These are phyloP conservation scores for Passerina amoena DNA, from an alignment of 2,113 vertebrate genomes.

Conservation along the genomic window DNA sequence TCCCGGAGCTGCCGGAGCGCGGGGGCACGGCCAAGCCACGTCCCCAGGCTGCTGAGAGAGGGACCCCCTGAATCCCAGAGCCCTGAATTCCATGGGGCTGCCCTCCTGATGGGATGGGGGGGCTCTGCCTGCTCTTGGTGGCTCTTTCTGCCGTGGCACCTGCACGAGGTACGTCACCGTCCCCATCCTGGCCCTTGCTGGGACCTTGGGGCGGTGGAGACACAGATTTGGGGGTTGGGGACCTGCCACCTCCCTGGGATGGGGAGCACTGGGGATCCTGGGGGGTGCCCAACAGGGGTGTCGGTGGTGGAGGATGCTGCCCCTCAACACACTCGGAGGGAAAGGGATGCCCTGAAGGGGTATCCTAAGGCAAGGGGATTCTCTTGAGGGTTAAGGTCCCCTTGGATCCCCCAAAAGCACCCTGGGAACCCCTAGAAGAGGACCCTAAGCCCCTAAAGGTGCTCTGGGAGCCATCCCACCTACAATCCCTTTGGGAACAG, in stretches of 20 bases:
- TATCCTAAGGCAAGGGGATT: background rate
- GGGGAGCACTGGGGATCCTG: background rate
- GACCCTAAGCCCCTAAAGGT: background rate
- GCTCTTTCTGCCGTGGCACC: background rate
- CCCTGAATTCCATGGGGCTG: background rate
- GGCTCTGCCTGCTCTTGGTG: background rate
- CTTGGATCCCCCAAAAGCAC: background rate
- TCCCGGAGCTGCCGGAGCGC: background rate
- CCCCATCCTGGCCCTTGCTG: background rate
- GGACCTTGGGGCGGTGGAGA: background rate
- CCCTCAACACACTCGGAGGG: too few relatives aligned
- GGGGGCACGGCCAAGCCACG: background rate
- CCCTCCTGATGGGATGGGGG: background rate
- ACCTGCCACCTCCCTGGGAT: background rate
- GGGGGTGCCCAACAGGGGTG: background rate
- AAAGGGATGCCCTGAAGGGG: background rate
- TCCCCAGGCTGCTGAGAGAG: background rate
- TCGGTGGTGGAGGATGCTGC: background rate
- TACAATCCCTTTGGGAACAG: accelerated
- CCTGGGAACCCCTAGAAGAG: background rate
- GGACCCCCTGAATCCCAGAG: accelerated
- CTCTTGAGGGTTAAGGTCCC: background rate
- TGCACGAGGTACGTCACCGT: background rate
- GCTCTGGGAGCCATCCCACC: accelerated
- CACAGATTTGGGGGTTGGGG: accelerated